Evolutionary conservation across 2,888 invertebrate species (phyloP), one percentile per base, ranked within the genome.

Genomic region (Sesamia inferens): DNA sequence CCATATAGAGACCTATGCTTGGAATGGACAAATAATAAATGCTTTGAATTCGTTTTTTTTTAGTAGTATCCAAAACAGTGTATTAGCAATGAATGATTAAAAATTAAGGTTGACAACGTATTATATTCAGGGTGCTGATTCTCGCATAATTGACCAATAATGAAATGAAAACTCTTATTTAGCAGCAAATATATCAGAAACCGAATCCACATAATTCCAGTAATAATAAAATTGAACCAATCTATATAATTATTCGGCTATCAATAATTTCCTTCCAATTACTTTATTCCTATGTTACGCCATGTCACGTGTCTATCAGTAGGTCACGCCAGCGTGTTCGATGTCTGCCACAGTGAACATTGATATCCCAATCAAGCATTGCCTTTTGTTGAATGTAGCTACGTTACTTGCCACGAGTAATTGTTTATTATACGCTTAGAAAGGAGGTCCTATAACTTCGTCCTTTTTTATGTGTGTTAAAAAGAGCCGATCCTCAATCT

Each of bases 281-380:
- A 79, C 48, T 64, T 65, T 31, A 69, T 76, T 64, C 31, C 54
- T 58, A 31, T 7, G 31, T 31, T 44, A n/a, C 51, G 22, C 31
- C 22, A 61, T 10, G 58, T 48, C 24, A 57, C 39, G 14, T 62
- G 57, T 13, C 68, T 61, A 58, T 70, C 69, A 78, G 68, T 59
- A 11, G 14, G 39, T 66, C 81, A 81, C 71, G 74, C 80, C n/a
- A n/a, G 22, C 61, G 5, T 44, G 62, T 39, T 54, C 48, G 24
- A 79, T 61, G 24, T 47, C 58, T 5, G 51, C 14, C 22, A 22
- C 62, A 58, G 72, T 72, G 5, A 62, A 67, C n/a, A 13, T 63
- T 71, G 62, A 71, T 73, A 59, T 57, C n/a, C 48, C 47, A 71
- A 78, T 79, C 59, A 72, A 75, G 31, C 44, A 7, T 19, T 19